Base-by-base conservation (phyloP, 37 sponge, comb jelly and placozoan species). In the Oopsacas minuta region DNA sequence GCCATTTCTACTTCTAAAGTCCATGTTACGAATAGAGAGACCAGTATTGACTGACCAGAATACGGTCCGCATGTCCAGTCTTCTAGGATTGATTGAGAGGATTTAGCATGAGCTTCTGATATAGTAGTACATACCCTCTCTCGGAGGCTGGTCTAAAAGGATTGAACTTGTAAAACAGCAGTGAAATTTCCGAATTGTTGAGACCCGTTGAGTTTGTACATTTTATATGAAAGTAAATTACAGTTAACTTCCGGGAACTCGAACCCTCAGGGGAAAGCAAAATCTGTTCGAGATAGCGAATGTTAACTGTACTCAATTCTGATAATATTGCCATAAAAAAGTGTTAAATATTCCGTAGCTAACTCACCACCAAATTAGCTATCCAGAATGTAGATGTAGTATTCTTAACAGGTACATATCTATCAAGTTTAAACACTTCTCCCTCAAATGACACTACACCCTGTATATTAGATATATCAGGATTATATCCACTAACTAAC, bases 401-500 rank as follows among this genome's bases (percentile, higher is more conserved):
- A 61, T 61, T 61, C 75, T 61, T 61, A 61, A n/a, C 75, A 3
- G 75, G 20, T n/a, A 30, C 88, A 82, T 83, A 91, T 87, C 83
- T 86, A 36, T 35, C 30, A 0, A 93, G 87, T 46, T 90, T 46
- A 23, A 93, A 35, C 34, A 37, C 87, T 81, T 93, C 93, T 5
- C 87, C 91, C 69, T 93, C 93, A 23, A 83, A 81, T 23, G 93
- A 93, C 39, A 93, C 82, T 81, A 93, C 75, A 1, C 86, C 88
- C n/a, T 82, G 36, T 35, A 89, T 85, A 39, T 82, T 81, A 32
- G 89, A 52, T 32, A 89, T 39, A n/a, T 34, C 38, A 0, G 86
- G 52, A 0, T 39, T 38, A 25, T 87, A 84, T 38, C 81, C 84
- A 32, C 69, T 36, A 5, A 61, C 30, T 3, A 90, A 49, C 69